Evolutionary conservation across 2,888 invertebrate genomes (phyloP).

Genomic region (Sesamia inferens): DNA sequence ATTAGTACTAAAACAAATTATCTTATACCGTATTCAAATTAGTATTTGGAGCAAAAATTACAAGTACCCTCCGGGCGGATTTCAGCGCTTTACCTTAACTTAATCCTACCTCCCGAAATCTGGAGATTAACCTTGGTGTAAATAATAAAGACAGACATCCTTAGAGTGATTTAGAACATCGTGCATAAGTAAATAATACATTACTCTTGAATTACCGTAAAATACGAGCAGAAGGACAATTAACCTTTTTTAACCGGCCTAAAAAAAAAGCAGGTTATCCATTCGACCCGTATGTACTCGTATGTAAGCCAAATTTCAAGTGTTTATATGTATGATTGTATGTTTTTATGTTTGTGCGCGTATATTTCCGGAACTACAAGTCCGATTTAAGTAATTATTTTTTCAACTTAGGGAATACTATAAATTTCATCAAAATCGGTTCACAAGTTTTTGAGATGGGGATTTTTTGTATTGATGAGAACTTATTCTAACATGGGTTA

Average conservation of each 20-base stretch:
- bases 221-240: slow-evolving; percentile 13
- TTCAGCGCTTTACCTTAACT: slow-evolving; percentile 13
- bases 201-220: slow-evolving; percentile 9
- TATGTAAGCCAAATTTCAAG: too few species aligned
- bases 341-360: too few species aligned
- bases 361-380: too few species aligned
- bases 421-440: too few species aligned
- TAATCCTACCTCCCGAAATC: slow-evolving; percentile 25
- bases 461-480: too few species aligned
- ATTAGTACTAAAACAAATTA: background rate
- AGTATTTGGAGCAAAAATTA: slow-evolving; percentile 13
- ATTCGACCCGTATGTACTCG: too few species aligned
- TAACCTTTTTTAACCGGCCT: background rate
- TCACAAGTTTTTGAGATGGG: too few species aligned
- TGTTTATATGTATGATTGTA: too few species aligned
- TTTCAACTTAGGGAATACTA: too few species aligned
- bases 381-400: too few species aligned
- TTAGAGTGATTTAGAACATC: slow-evolving; percentile 52
- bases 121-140: slow-evolving; percentile 38
- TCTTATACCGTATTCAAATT: background rate
- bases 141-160: slow-evolving; percentile 52
- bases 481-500: too few species aligned
- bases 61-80: background rate
- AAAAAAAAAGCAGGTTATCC: too few species aligned
- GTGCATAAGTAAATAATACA: slow-evolving; percentile 49